Conservation (phyloP, 2,113 vertebrate species). For the Butorides virescens region DNA sequence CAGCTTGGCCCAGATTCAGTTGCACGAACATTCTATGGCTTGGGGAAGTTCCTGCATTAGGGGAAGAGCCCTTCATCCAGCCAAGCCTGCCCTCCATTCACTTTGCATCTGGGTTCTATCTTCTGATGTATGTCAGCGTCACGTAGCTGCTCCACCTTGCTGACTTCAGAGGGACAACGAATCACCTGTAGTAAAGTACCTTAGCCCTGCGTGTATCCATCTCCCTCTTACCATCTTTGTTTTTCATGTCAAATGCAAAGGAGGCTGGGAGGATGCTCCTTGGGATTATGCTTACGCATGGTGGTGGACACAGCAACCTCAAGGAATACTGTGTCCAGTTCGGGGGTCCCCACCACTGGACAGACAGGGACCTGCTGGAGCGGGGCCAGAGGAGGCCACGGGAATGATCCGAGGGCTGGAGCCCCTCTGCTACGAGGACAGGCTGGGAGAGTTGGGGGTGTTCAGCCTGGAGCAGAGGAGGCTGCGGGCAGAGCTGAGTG, state of each 20-base stretch:
- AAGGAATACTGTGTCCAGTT: too few species aligned
- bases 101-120: not conserved
- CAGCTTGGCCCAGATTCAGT: not conserved
- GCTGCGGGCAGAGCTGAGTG: too few species aligned
- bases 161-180: not conserved
- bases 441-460: too few species aligned
- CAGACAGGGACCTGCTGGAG: too few species aligned
- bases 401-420: too few species aligned
- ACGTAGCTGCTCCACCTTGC: not conserved
- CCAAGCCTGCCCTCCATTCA: not conserved
- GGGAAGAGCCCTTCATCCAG: not conserved
- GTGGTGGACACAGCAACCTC: not conserved
- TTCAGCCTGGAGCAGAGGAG: too few species aligned
- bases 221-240: not conserved
- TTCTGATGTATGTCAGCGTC: not conserved
- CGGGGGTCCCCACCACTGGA: too few species aligned
- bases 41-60: not conserved
- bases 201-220: not conserved
- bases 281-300: not conserved
- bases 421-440: too few species aligned
- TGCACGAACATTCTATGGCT: too few species aligned
- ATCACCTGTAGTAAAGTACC: not conserved
- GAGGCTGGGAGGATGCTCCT: not conserved
- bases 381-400: too few species aligned
- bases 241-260: not conserved